Evolutionary conservation across 2,888 invertebrate species (phyloP).

Genomic region (Strigamia crassipes): DNA sequence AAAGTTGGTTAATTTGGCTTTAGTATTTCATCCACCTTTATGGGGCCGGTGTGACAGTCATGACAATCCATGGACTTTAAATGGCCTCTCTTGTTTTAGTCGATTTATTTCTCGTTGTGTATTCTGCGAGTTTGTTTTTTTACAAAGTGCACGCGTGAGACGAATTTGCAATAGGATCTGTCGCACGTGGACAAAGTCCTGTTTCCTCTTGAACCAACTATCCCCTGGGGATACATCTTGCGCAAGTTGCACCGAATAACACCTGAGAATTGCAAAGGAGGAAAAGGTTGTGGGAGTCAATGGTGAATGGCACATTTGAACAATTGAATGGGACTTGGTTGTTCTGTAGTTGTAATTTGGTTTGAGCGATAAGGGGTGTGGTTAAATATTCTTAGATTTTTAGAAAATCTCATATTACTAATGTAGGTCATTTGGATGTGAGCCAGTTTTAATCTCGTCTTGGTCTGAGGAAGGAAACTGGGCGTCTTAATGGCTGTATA

Average conservation of each 20-base stretch:
- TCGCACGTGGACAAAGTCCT: constrained; percentile 2
- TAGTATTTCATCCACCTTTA: no score
- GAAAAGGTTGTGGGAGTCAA: background rate
- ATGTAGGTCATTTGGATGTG: constrained; percentile 35
- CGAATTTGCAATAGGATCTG: constrained; percentile 5
- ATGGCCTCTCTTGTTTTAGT: background rate
- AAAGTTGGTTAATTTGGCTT: no score
- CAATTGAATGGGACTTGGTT: constrained; percentile 9
- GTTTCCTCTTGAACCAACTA: background rate
- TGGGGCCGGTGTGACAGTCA: background rate
- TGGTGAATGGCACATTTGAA: background rate
- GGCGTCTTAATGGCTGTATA: background rate
- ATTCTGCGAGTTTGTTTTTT: constrained; percentile 6
- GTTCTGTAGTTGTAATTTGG: background rate
- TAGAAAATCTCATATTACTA: constrained; percentile 36
- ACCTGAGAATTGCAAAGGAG: background rate
- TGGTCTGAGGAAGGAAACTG: background rate
- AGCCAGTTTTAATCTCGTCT: constrained; percentile 16
- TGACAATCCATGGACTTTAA: background rate
- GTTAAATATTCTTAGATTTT: constrained; percentile 8
- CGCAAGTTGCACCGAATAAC: background rate
- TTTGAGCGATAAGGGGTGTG: constrained; percentile 1
- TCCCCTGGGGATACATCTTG: constrained; percentile 12
- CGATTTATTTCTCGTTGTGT: background rate
- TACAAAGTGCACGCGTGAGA: constrained; percentile 23